Evolutionary conservation across 2,797 vertebrate species (phyloP), one percentile per base, ranked within the genome.

Genomic region (Takifugu rubripes): DNA sequence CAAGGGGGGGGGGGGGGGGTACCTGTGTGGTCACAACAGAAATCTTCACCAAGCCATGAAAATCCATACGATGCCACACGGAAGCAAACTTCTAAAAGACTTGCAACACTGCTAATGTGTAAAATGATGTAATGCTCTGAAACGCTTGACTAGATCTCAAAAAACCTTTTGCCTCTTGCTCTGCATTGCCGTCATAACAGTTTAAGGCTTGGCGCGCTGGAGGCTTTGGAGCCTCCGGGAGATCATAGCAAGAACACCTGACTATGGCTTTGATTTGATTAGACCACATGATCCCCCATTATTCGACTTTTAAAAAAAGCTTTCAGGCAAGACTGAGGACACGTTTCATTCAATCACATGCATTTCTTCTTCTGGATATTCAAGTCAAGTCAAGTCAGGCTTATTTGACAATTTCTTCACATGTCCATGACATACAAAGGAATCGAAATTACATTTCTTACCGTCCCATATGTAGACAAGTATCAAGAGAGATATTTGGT

Each of bases 121-220:
- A 79, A 40, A 68, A 75, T 88, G 81, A 88, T 87, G 82, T 75
- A 88, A 89, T 11, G 40, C 61, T 80, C 61, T 84, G 88, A 88
- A 88, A 89, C 59, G 55, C 79, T 74, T 76, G 59, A 75, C 43
- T 14, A 67, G 67, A 84, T 80, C 76, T 81, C 17, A 46, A 21
- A 46, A 46, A 46, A 46, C 72, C 61, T 62, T 71, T 53, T 47
- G 40, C 68, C 72, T 52, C 50, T 60, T 31, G 44, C 67, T 52
- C 59, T 21, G 29, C 60, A 50, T 21, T 33, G n/a, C 54, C 16
- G 25, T 81, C 77, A 66, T 53, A 59, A 70, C 72, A 68, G 68
- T 78, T 85, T 77, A 82, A 68, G 52, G 56, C 42, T 63, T 29
- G 59, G 63, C 1, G 0, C n/a, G 56, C 77, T 67, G 62, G 70